Conservation (phyloP, 2,113 vertebrate genomes). For the Parus major region DNA sequence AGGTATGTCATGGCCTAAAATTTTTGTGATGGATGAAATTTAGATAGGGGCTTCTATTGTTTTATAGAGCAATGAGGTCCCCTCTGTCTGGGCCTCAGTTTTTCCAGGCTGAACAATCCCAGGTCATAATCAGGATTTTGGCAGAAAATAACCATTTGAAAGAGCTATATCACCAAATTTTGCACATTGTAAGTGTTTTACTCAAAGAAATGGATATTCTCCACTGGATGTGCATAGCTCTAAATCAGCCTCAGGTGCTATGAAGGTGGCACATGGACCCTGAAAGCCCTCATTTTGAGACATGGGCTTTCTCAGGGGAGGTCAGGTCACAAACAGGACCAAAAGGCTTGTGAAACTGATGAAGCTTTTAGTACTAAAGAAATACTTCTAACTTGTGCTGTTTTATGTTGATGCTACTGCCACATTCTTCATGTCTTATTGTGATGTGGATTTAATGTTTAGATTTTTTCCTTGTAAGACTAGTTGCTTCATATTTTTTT, state of each 20-base stretch:
- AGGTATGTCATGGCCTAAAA: not conserved
- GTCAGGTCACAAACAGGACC: not conserved
- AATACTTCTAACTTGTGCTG: not conserved
- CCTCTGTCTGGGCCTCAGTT: not conserved
- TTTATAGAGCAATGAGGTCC: not conserved
- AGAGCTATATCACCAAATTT: not conserved
- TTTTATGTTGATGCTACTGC: not conserved
- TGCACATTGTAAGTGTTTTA: not conserved
- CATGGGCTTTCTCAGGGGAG: not conserved
- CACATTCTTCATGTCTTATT: not conserved
- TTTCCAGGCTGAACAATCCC: not conserved
- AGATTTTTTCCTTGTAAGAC: not conserved
- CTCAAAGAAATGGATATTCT: not conserved
- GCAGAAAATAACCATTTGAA: not conserved
- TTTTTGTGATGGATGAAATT: not conserved
- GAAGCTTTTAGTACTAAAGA: not conserved
- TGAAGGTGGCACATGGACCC: not conserved
- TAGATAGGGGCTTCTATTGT: not conserved
- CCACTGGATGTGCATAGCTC: not conserved
- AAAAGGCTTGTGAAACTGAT: not conserved
- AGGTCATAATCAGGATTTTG: not conserved
- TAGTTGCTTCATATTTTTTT: not conserved
- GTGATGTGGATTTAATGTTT: not conserved
- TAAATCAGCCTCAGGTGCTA: not conserved
- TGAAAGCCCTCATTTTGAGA: not conserved